A percentile compares a stretch with the other conserved stretches of the same genome.
Evolutionary conservation across 1,140 invertebrate species (phyloP).

Genomic region (Macrotrachela quadricornifera): DNA sequence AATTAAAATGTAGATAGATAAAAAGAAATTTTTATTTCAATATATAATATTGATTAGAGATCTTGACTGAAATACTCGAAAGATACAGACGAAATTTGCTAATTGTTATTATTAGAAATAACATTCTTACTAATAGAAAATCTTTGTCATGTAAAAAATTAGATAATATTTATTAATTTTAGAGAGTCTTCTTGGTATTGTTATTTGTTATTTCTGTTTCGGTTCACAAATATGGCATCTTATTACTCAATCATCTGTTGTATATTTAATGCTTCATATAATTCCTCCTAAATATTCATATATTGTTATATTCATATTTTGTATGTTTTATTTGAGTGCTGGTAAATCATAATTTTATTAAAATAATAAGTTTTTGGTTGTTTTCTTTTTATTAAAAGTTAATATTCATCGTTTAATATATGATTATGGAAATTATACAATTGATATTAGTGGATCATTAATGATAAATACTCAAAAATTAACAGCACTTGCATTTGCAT

Average conservation of each 20-base stretch:
- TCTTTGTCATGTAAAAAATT: no score
- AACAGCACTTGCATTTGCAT: conserved; percentile 64
- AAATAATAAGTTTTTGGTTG: conserved; percentile 35
- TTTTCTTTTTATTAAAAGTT: conserved; percentile 55
- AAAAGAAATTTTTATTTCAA: no score
- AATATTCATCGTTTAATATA: conserved; percentile 67
- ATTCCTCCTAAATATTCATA: conserved; percentile 7
- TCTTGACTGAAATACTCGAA: no score
- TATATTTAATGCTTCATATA: conserved; percentile 16
- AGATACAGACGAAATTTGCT: no score
- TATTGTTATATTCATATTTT: background rate
- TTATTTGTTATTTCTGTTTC: conserved; percentile 4
- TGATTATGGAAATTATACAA: conserved; percentile 60
- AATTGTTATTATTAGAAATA: no score
- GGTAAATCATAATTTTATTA: background rate
- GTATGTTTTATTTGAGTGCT: background rate
- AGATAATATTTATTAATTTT: no score
- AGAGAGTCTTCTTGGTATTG: background rate
- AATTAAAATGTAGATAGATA: no score
- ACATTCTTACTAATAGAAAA: no score
- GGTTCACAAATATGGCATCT: conserved; percentile 18
- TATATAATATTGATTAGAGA: no score
- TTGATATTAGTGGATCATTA: conserved; percentile 74
- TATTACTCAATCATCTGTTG: conserved; percentile 14
- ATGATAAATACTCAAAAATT: conserved; percentile 95